A percentile compares a stretch with the other conserved stretches of the same genome.
phyloP scores from a whole-genome alignment of 2,888 invertebrate genomes.

The Drosophila limbata region DNA sequence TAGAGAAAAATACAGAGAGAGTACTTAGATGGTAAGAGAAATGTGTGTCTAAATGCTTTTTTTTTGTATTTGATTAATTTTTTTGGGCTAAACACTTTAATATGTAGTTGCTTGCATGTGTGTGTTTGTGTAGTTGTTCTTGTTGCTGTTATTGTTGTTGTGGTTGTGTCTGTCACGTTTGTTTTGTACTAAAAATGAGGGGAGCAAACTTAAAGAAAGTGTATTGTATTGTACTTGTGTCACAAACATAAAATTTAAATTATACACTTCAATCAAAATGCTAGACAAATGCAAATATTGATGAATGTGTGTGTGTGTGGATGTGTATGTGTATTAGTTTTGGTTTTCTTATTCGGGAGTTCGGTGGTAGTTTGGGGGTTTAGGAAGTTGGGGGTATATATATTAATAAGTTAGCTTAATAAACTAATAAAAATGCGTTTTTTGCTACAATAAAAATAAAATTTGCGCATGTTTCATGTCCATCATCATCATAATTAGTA shows the following conservation, averaged over 20 bases:
- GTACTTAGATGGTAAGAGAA: constrained; percentile 37
- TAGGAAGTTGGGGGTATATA: constrained; percentile 3
- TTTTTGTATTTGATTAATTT: constrained; percentile 14
- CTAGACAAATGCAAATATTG: constrained; percentile 55
- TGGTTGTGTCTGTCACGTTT: constrained; percentile 22
- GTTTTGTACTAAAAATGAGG: constrained; percentile 46
- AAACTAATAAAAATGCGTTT: constrained; percentile 45
- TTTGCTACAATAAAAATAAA: constrained; percentile 47
- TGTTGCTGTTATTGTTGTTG: constrained; percentile 18
- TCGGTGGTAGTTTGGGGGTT: neutral
- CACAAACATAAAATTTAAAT: constrained; percentile 19
- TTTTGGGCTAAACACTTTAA: constrained; percentile 41
- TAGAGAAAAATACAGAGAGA: constrained; percentile 9
- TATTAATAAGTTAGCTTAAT: constrained; percentile 37
- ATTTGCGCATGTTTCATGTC: constrained; percentile 31
- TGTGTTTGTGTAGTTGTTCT: constrained; percentile 28
- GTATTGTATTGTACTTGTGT: constrained; percentile 19
- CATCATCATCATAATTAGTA: constrained; percentile 40
- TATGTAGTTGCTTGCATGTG: constrained; percentile 62
- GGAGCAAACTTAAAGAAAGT: constrained; percentile 47
- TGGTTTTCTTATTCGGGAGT: constrained; percentile 1
- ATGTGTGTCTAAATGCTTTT: constrained; percentile 41
- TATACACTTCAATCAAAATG: constrained; percentile 51
- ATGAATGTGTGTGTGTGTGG: constrained; percentile 4
- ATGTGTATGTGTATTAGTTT: constrained; percentile 5